Evolutionary conservation across 1,140 invertebrate species (phyloP).

Genomic region (Drosophila murphyi): DNA sequence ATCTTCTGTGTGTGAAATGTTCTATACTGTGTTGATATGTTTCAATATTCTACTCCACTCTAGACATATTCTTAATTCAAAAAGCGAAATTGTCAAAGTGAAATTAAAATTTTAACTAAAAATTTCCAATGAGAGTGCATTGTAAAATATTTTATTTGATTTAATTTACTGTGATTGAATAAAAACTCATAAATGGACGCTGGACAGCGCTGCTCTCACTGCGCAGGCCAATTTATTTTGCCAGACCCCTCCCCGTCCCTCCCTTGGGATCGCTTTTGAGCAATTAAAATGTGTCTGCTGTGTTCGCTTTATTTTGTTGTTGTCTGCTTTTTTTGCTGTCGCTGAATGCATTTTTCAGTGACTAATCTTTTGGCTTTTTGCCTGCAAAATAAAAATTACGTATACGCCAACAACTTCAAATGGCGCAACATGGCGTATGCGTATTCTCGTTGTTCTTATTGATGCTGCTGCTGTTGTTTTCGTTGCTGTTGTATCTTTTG

Average conservation of each 20-base stretch:
- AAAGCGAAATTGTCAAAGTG: conserved; percentile 50
- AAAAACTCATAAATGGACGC: conserved; percentile 66
- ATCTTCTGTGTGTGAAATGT: not conserved
- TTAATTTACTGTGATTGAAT: conserved; percentile 72
- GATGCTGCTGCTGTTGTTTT: not conserved
- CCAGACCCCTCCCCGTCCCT: not conserved
- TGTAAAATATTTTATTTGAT: conserved; percentile 55
- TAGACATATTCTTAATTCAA: conserved; percentile 5
- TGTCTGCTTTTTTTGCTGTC: conserved; percentile 46
- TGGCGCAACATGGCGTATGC: conserved; percentile 75
- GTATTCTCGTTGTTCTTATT: conserved; percentile 42
- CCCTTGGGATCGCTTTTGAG: conserved; percentile 59
- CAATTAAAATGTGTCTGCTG: conserved; percentile 77
- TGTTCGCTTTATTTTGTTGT: conserved; percentile 38
- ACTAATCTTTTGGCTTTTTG: conserved; percentile 63
- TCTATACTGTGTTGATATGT: not conserved
- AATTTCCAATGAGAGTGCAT: conserved; percentile 21
- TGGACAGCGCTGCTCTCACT: conserved; percentile 22
- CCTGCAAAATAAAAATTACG: conserved; percentile 78
- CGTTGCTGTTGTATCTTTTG: conserved; percentile 13
- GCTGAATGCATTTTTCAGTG: conserved; percentile 60
- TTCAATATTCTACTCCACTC: not conserved
- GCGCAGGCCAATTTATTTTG: conserved; percentile 63
- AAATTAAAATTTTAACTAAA: conserved; percentile 31
- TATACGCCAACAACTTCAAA: conserved; percentile 79